Percentiles rank a stretch among this genome's conserved stretches.
Conservation (phyloP, 2,113 vertebrate species). For the Sphyrna mokarran region DNA sequence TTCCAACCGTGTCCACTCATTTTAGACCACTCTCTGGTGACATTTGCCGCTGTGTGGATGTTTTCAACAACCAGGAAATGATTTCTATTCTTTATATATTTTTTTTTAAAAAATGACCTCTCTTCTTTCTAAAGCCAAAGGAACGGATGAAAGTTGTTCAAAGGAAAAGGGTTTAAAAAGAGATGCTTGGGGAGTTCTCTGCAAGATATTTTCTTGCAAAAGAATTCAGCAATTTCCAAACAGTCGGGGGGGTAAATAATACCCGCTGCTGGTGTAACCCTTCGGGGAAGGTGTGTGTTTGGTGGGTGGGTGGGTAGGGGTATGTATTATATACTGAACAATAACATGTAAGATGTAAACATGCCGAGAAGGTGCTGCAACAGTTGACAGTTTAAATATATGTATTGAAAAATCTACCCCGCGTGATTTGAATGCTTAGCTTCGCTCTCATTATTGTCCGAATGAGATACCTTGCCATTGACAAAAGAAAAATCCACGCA, state of each 20-base stretch:
- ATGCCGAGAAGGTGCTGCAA: background rate
- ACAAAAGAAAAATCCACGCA: background rate
- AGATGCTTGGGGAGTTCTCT: background rate
- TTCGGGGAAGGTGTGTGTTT: background rate
- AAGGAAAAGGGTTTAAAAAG: background rate
- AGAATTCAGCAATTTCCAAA: background rate
- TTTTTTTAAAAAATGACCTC: background rate
- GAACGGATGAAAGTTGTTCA: no score
- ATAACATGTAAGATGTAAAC: background rate
- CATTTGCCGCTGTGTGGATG: background rate
- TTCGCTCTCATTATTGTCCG: background rate
- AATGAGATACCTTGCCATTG: background rate
- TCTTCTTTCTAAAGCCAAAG: background rate
- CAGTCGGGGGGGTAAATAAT: background rate
- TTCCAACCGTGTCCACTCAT: background rate
- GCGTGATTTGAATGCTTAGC: background rate
- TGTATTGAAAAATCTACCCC: background rate
- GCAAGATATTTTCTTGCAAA: background rate
- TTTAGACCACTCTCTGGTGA: background rate
- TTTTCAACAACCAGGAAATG: background rate
- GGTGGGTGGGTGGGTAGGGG: background rate
- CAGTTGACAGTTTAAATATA: background rate
- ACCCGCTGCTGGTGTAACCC: no score
- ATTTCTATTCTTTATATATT: background rate
- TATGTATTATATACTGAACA: background rate